Base-by-base conservation (phyloP, 1,140 invertebrate genomes). In the Danaus plexippus region DNA sequence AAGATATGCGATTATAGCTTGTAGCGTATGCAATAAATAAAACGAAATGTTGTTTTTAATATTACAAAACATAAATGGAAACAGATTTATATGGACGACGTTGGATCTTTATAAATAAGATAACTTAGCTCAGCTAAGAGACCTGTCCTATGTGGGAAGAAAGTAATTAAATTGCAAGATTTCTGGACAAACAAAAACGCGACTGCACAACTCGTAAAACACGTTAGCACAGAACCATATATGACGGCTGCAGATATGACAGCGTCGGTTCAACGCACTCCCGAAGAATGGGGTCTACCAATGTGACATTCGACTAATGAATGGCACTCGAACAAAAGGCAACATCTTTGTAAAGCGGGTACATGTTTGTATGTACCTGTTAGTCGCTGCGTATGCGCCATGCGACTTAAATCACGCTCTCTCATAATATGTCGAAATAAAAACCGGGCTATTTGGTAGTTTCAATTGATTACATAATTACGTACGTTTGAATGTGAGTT, bases 261-360 rank as follows among this genome's bases (percentile, higher is more conserved):
- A 75, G 58, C 59, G 67, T 55, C 57, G 70, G 78, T 79, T 87
- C 81, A 83, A 75, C 71, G 80, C 61, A 73, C 83, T 75, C 67
- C 61, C 61, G 60, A 77, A 85, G 74, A 82, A 81, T 78, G 73
- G 66, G 69, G 72, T 67, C 64, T 71, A 73, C 77, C 65, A 59
- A 78, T 67, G 70, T 68, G 63, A 73, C 77, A 83, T 75, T 77
- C 77, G 75, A 71, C 69, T 82, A 82, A 87, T 84, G 81, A 85
- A 85, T 85, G 66, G 72, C 67, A 69, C 61, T 73, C 63, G 69
- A 72, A 86, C 80, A 83, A 85, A 85, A 64, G 67, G 48, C 57
- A 57, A 61, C 63, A 56, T 62, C 54, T 64, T 64, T 58, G 56
- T 62, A 54, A 55, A 63, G 58, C 50, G 54, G 54, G 56, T 61